Conservation (phyloP, 2,797 vertebrate species). For the Anniella stebbinsi region DNA sequence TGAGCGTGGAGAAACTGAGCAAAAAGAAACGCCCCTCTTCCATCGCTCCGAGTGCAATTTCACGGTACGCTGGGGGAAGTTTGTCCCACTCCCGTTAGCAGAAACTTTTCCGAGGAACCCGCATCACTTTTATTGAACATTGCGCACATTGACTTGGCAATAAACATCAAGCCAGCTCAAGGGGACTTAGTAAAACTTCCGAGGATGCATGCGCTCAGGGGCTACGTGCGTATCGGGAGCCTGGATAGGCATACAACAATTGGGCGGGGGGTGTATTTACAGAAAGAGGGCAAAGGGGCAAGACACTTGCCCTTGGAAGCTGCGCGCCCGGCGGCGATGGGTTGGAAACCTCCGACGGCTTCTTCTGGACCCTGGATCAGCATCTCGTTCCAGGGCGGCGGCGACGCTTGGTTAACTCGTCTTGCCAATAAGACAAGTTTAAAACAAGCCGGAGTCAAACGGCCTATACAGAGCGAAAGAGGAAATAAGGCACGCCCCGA, state of each 20-base stretch:
- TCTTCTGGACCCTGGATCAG: too few relatives aligned
- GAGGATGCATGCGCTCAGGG: too few relatives aligned
- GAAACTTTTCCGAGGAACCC: too few relatives aligned
- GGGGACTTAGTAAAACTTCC: background rate
- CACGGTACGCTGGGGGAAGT: background rate
- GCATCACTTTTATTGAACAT: too few relatives aligned
- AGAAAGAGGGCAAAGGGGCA: background rate
- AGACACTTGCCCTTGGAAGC: background rate
- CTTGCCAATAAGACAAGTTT: background rate
- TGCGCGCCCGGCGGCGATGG: background rate
- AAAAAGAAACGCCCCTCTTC: background rate
- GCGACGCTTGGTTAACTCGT: background rate
- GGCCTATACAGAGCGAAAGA: background rate
- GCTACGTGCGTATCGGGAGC: background rate
- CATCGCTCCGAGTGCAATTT: background rate
- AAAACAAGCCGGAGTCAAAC: background rate
- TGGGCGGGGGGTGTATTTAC: too few relatives aligned
- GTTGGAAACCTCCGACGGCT: too few relatives aligned
- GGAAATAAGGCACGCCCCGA: background rate
- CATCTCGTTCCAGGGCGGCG: background rate
- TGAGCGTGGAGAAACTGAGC: background rate
- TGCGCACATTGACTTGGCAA: background rate
- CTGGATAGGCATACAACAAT: background rate
- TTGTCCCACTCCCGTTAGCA: background rate
- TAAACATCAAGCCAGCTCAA: background rate